phyloP scores from a whole-genome alignment of 1,140 invertebrate species.

The Pogonognathellus flavescens region DNA sequence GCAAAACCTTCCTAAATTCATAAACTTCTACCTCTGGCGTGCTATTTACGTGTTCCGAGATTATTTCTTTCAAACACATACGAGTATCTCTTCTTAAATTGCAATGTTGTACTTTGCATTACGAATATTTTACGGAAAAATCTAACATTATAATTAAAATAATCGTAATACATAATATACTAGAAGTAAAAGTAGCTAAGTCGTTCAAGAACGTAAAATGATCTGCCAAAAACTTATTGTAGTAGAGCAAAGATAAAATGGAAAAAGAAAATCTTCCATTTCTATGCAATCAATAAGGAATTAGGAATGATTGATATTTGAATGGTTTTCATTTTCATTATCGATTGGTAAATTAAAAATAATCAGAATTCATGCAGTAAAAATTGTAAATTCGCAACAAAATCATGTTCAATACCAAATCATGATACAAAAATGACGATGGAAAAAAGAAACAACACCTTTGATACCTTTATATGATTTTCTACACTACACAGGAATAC shows the following conservation, averaged over 20 bases:
- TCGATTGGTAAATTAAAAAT: too few relatives aligned
- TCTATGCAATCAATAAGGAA: background rate
- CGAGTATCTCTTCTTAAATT: background rate
- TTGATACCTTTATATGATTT: conserved; percentile 50
- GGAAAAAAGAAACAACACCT: conserved; percentile 8
- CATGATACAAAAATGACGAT: background rate
- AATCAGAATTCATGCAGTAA: too few relatives aligned
- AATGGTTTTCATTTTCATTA: background rate
- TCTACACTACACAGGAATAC: conserved; percentile 19
- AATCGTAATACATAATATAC: background rate
- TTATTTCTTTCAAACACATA: conserved; percentile 16
- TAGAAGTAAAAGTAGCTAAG: too few relatives aligned
- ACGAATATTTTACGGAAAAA: background rate
- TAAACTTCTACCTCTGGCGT: conserved; percentile 37
- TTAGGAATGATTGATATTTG: conserved; percentile 2
- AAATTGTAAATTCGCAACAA: too few relatives aligned
- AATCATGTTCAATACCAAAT: background rate
- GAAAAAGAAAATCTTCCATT: conserved; percentile 21
- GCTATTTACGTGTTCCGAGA: conserved; percentile 23
- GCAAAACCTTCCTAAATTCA: conserved; percentile 30
- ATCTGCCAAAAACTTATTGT: too few relatives aligned
- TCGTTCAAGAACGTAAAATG: too few relatives aligned
- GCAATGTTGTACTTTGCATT: background rate
- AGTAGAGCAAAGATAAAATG: background rate
- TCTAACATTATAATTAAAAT: background rate